Evolutionary conservation across 2,797 vertebrate genomes (phyloP).

Genomic region (Periophthalmus magnuspinnatus): DNA sequence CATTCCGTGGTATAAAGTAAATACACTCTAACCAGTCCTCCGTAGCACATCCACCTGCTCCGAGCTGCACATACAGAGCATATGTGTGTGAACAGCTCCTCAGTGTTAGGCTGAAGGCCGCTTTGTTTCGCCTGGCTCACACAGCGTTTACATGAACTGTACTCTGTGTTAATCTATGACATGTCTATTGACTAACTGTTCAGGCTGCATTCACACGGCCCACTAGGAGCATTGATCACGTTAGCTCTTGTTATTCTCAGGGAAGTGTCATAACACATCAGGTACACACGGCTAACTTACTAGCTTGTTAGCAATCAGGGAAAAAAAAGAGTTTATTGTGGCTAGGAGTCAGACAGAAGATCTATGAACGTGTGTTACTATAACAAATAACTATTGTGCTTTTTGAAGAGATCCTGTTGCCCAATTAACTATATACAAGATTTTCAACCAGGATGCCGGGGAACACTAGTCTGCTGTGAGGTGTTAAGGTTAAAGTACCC

Average conservation of each 20-base stretch:
- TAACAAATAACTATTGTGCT: slow-evolving; percentile 15
- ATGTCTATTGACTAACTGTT: slow-evolving; percentile 50
- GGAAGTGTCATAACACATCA: slow-evolving; percentile 56
- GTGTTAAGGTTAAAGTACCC: too few relatives aligned
- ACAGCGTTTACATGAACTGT: slow-evolving; percentile 55
- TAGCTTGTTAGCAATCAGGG: slow-evolving; percentile 29
- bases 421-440: not conserved
- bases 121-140: slow-evolving; percentile 63
- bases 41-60: slow-evolving; percentile 2
- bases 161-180: slow-evolving; percentile 58
- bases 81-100: slow-evolving; percentile 44
- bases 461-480: not conserved
- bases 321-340: slow-evolving; percentile 48
- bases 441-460: not conserved
- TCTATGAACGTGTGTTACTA: slow-evolving; percentile 9
- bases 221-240: slow-evolving; percentile 48
- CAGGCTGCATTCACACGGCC: slow-evolving; percentile 48
- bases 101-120: slow-evolving; percentile 48
- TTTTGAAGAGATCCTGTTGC: slow-evolving; percentile 22
- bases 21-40: not conserved
- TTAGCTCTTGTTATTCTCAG: slow-evolving; percentile 50
- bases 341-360: slow-evolving; percentile 24
- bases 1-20: not conserved
- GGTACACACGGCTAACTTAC: slow-evolving; percentile 33
- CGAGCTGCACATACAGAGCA: slow-evolving; percentile 13